Evolutionary conservation across 2,888 invertebrate genomes (phyloP).

Genomic region (Lithosia quadra): DNA sequence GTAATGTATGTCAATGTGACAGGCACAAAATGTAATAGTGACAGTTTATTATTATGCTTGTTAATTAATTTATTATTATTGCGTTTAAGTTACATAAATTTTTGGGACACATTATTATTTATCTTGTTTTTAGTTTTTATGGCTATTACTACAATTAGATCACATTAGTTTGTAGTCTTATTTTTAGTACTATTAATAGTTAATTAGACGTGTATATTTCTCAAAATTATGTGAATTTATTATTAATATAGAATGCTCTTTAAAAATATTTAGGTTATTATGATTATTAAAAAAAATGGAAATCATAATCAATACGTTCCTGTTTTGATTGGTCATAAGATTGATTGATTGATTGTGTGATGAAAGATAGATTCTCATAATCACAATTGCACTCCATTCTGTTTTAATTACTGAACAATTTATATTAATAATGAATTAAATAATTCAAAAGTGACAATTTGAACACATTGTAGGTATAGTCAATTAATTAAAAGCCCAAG

Average conservation of each 20-base stretch:
- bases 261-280: neutral
- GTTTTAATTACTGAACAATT: neutral
- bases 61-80: neutral
- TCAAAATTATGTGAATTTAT: neutral
- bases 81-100: neutral
- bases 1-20: neutral
- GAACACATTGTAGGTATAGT: neutral
- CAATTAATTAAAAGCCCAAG: neutral
- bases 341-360: too few species aligned
- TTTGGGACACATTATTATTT: neutral
- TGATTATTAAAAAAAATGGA: too few species aligned
- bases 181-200: neutral
- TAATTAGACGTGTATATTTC: neutral
- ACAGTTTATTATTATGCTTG: neutral
- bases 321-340: neutral
- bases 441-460: constrained; percentile 1
- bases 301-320: too few species aligned
- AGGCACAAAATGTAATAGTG: neutral
- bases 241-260: neutral
- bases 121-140: neutral
- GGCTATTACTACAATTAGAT: neutral
- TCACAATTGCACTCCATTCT: neutral
- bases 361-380: too few species aligned
- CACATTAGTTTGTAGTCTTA: neutral
- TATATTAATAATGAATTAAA: constrained; percentile 1